Base-by-base conservation (phyloP, 2,888 invertebrate species). In the Desoria tigrina region DNA sequence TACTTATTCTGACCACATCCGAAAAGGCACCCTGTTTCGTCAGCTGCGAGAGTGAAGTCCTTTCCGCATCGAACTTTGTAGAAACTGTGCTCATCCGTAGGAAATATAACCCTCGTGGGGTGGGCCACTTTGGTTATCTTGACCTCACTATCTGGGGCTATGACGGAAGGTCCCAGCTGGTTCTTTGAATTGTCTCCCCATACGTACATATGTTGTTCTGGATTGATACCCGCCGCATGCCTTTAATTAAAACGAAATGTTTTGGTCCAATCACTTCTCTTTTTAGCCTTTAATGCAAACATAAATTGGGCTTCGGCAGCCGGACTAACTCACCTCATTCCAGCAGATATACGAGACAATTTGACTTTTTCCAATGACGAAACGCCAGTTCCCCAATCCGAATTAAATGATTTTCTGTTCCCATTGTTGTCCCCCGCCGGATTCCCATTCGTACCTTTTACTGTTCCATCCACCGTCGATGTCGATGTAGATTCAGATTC, bases 1-100 rank as follows among this genome's bases (percentile, higher is more conserved):
- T 87, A 88, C 80, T 88, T 90, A 78, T 92, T 93, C 77, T 90
- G 90, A 27, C 94, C 94, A 86, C 91, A 90, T 16, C 83, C 87
- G 82, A 83, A 90, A 66, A 87, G 82, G 63, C 83, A 85, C 76
- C 86, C 87, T 73, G 81, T 79, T 24, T 79, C 78, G 49, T 82
- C 83, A 61, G 86, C 77, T 14, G 85, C 86, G 42, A 90, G 79
- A 7, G 88, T 87, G 79, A 92, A 91, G 77, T 90, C 87, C 80
- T 93, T 91, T 1, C 94, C 94, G 80, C 90, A 90, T 50, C 86
- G 85, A 60, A 91, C 83, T 78, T 32, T 32, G 32, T 32, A 32
- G 83, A 80, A 70, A 88, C 86, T 32, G 11, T 32, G 32, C 32
- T 32, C 32, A 11, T 32, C 82, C 53, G 42, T 55, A 57, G 24